phyloP scores from a whole-genome alignment of 2,113 vertebrate species.

The Mixornis gularis region DNA sequence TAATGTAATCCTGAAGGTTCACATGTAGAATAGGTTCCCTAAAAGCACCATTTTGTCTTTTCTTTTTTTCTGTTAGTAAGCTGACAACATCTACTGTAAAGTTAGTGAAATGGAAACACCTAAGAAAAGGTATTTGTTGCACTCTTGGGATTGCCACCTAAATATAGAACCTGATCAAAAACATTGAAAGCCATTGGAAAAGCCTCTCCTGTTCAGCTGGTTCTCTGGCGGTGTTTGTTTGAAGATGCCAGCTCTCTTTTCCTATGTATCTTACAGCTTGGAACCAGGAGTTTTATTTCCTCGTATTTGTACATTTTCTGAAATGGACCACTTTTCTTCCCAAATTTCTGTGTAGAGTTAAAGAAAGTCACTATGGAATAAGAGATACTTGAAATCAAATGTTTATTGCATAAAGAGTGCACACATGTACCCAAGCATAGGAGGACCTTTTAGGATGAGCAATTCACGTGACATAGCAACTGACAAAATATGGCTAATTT shows the following conservation, averaged over 20 bases:
- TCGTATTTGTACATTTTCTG: not conserved
- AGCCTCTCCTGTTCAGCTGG: not conserved
- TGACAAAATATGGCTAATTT: not conserved
- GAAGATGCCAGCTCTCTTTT: not conserved
- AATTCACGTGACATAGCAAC: not conserved
- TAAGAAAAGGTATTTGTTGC: not conserved
- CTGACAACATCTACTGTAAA: not conserved
- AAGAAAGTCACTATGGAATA: not conserved
- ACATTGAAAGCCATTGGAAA: not conserved
- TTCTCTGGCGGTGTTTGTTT: not conserved
- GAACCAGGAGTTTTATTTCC: not conserved
- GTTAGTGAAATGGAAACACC: not conserved
- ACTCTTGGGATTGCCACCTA: not conserved
- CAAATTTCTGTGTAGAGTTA: not conserved
- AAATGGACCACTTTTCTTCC: not conserved
- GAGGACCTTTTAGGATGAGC: not conserved
- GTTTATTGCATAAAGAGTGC: not conserved
- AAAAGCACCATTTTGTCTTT: not conserved
- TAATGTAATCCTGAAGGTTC: not conserved
- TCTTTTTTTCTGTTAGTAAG: not conserved
- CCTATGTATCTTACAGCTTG: not conserved
- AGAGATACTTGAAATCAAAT: not conserved
- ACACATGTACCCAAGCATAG: rapidly evolving
- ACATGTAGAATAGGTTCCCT: not conserved
- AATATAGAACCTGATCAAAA: not conserved